Evolutionary conservation across 2,797 vertebrate genomes (phyloP), one percentile per base, ranked within the genome.

Genomic region (Acropternis orthonyx): DNA sequence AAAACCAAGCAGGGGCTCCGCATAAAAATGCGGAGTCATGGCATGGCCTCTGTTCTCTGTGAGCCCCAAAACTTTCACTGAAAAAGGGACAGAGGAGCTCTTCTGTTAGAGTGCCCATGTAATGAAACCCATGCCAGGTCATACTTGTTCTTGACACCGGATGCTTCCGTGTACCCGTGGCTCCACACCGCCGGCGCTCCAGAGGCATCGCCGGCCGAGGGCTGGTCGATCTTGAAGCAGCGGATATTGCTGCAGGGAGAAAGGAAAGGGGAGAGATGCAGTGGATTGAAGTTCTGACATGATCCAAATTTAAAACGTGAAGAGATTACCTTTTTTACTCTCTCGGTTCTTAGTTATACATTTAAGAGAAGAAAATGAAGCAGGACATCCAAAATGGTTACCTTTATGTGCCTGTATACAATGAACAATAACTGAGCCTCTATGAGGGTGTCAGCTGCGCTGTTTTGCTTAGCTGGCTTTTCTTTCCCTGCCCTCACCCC

Each of bases 111-210:
- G 34, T 32, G 84, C 76, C 59, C 0, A 0, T 37, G 5, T 22
- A 43, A 14, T 3, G 12, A 37, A n/a, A 30, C 18, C 52, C 7
- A 19, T 1, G 52, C 44, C 44, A 26, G 48, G 34, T 97, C 99
- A 34, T 98, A 99, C 99, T 99, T 99, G 98, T 99, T 99, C 97
- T 99, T 99, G 19, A 99, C 95, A 21, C 99, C 99, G 0, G 99
- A 99, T 1, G 99, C 99, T 96, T 99, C 99, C 0, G 99, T 99
- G 97, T 99, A 99, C 66, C 99, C 99, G 17, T 99, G 99, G 54
- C 99, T 99, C 99, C 99, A 99, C 59, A 99, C 99, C 4, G 99
- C 99, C 2, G 99, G 99, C 3, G 99, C 99, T 91, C 98, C 98
- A 5, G 99, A 98, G 2, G 98, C 98, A 27, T 99, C 99, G 7